phyloP scores from a whole-genome alignment of 1,140 invertebrate species.

The Sitophilus oryzae region DNA sequence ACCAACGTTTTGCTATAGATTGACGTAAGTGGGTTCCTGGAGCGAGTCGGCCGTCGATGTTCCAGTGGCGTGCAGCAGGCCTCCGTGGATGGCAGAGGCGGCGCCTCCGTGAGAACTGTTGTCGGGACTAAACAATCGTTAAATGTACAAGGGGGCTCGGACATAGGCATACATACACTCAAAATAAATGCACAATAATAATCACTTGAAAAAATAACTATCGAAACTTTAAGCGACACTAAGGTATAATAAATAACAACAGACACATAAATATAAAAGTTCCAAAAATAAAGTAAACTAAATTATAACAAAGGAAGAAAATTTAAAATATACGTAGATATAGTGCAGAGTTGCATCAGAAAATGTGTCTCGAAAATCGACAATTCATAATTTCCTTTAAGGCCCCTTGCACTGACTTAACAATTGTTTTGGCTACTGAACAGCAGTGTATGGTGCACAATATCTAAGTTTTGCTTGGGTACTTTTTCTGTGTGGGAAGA shows the following conservation, averaged over 20 bases:
- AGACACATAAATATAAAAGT: constrained; percentile 26
- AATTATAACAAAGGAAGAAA: constrained; percentile 14
- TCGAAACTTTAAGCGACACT: constrained; percentile 18
- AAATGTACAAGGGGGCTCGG: constrained; percentile 40
- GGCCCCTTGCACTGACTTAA: constrained; percentile 40
- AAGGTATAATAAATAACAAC: constrained; percentile 23
- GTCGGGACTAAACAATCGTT: constrained; percentile 51
- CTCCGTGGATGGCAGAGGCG: constrained; percentile 51
- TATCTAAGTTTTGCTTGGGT: constrained; percentile 37
- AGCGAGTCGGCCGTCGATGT: constrained; percentile 65
- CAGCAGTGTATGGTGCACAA: constrained; percentile 43
- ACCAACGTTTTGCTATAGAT: constrained; percentile 76
- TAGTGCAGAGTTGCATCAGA: constrained; percentile 41
- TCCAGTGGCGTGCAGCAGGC: constrained; percentile 44
- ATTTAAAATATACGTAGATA: constrained; percentile 29
- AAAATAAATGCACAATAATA: constrained; percentile 18
- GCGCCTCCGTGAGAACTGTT: constrained; percentile 53
- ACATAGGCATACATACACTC: constrained; percentile 15
- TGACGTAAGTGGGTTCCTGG: constrained; percentile 87
- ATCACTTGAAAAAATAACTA: constrained; percentile 22
- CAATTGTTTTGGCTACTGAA: constrained; percentile 40
- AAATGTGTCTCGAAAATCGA: constrained; percentile 45
- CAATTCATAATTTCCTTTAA: constrained; percentile 17
- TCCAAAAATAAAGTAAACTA: constrained; percentile 18
- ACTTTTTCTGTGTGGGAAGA: constrained; percentile 70